phyloP scores from a whole-genome alignment of 2,888 invertebrate species.

The Lissonota sp. region DNA sequence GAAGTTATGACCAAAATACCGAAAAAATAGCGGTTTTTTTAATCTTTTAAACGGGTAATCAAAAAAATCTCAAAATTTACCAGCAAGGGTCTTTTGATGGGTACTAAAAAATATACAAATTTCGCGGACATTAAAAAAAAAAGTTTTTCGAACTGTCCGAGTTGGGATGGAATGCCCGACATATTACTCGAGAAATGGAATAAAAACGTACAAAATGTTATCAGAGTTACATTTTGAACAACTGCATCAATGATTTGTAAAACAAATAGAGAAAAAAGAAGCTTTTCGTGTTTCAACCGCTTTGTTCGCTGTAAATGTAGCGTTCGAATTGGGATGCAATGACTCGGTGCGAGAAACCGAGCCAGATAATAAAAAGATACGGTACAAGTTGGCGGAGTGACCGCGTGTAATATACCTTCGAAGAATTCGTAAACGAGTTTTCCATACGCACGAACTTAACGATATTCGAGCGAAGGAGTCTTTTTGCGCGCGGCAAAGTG shows the following conservation, averaged over 20 bases:
- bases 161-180: too few species aligned
- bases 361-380: conserved; percentile 37
- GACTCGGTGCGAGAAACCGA: neutral
- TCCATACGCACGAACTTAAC: conserved; percentile 25
- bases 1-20: neutral
- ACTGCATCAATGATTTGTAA: conserved; percentile 11
- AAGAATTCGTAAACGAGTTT: conserved; percentile 65
- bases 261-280: neutral
- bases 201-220: conserved; percentile 4
- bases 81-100: too few species aligned
- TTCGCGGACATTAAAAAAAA: too few species aligned
- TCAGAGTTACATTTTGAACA: neutral
- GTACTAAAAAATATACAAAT: too few species aligned
- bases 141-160: too few species aligned
- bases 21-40: too few species aligned
- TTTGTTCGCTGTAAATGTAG: conserved; percentile 1
- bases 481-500: conserved; percentile 54
- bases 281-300: neutral
- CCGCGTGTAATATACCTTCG: conserved; percentile 48
- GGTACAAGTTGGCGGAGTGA: conserved; percentile 2
- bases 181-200: neutral
- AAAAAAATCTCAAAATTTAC: too few species aligned
- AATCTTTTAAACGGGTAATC: too few species aligned
- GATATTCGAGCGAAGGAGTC: conserved; percentile 39
- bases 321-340: neutral